These are phyloP conservation scores for Sardina pilchardus DNA, from an alignment of 2,113 vertebrate genomes.

Conservation along the genomic window DNA sequence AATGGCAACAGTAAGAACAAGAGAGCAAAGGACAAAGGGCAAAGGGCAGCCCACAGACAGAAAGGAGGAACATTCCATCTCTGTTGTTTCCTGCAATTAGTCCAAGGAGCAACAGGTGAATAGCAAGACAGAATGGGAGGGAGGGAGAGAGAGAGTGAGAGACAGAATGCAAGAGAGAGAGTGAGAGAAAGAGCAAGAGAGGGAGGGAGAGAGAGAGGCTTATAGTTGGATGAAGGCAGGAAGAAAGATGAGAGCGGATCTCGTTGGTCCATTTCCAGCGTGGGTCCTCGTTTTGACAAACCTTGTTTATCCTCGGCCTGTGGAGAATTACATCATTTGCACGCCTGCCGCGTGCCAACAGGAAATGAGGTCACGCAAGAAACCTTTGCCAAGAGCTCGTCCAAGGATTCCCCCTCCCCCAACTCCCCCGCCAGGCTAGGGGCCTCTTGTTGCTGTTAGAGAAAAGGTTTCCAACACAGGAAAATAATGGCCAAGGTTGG, in stretches of 20 bases:
- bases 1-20: neutral
- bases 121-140: neutral
- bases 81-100: neutral
- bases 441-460: slow-evolving; percentile 44
- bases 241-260: neutral
- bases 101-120: neutral
- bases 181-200: slow-evolving; percentile 17
- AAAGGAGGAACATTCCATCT: neutral
- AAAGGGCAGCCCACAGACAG: neutral
- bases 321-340: slow-evolving; percentile 68
- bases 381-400: slow-evolving; percentile 59
- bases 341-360: slow-evolving; percentile 55
- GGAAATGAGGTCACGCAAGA: slow-evolving; percentile 76
- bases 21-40: neutral
- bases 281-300: slow-evolving; percentile 28
- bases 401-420: slow-evolving; percentile 24
- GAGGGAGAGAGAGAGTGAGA: neutral
- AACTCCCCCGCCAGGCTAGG: slow-evolving; percentile 36
- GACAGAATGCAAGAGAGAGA: slow-evolving; percentile 5
- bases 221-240: neutral
- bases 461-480: slow-evolving; percentile 42
- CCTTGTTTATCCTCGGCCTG: slow-evolving; percentile 62
- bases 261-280: neutral
- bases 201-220: neutral
- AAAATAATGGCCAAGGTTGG: slow-evolving; percentile 37